Base-by-base conservation (phyloP, 1,140 invertebrate species). In the Oryctes rhinoceros region DNA sequence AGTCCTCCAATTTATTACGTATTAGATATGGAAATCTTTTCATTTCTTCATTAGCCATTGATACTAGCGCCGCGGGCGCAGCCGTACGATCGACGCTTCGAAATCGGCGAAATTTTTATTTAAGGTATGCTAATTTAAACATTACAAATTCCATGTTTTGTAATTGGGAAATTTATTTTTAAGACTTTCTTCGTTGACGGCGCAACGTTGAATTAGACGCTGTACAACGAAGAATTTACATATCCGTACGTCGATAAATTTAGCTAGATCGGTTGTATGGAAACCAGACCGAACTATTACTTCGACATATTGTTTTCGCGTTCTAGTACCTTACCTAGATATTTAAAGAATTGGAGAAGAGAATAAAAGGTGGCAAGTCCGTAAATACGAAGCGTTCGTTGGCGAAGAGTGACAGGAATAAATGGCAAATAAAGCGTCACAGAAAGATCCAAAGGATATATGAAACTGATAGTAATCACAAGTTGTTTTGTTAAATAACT, bases 71-170 rank as follows among this genome's bases (percentile, higher is more conserved):
- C 7, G 53, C 13, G 53, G 53, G 18, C 15, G 3, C 7, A 59
- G 18, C 39, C 39, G 39, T 44, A 44, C 39, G 5, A 10, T 44
- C 39, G 53, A 59, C 53, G 53, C 53, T 59, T 59, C 15, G 53
- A 59, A 18, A 59, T 59, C 53, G 53, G 18, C 15, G 53, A 18
- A 59, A n/a, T 59, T 59, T 59, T 59, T 15, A 59, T 59, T 59
- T 59, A 59, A 59, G 15, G 53, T 59, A 59, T 59, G 53, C 53
- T 20, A 59, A 59, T 59, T 59, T 59, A 59, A 59, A 59, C 53
- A 59, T 59, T 59, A 59, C 53, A n/a, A 59, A 59, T 59, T 59
- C 53, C 53, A 59, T 59, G 53, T 59, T 59, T 59, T 15, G 53
- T 59, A 59, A 59, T 59, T 18, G 53, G 53, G 53, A 59, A 59